These are phyloP conservation scores for Pomacea canaliculata DNA, from an alignment of 2,888 invertebrate genomes.

Conservation along the genomic window DNA sequence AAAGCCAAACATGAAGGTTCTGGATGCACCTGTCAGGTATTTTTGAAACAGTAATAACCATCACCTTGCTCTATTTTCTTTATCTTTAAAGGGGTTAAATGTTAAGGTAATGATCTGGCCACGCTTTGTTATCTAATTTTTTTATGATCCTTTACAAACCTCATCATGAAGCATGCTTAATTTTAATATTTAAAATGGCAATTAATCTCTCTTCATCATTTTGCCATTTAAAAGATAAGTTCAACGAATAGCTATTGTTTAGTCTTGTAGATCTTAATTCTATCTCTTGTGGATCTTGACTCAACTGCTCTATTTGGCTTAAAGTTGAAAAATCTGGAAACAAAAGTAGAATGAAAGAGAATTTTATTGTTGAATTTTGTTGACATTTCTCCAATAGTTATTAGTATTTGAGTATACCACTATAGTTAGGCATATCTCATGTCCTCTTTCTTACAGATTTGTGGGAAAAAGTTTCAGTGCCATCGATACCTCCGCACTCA, in stretches of 20 bases:
- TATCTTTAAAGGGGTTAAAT: not conserved
- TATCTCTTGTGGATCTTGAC: too few relatives aligned
- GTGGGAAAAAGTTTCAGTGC: constrained; percentile 34
- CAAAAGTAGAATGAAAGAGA: not conserved
- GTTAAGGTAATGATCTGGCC: not conserved
- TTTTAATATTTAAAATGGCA: too few relatives aligned
- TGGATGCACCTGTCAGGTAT: constrained; percentile 6
- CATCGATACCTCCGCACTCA: constrained; percentile 40
- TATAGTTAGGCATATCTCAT: too few relatives aligned
- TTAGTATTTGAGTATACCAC: too few relatives aligned
- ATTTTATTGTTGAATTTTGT: not conserved
- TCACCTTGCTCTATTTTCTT: not conserved
- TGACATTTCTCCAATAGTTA: too few relatives aligned
- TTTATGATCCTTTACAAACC: not conserved
- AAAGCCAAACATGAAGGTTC: not conserved
- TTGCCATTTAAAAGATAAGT: too few relatives aligned
- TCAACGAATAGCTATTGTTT: too few relatives aligned
- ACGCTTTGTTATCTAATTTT: not conserved
- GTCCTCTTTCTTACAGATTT: constrained; percentile 20
- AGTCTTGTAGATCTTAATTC: too few relatives aligned
- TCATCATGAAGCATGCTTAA: too few relatives aligned
- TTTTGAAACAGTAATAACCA: not conserved
- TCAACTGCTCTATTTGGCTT: too few relatives aligned
- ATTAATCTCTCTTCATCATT: too few relatives aligned
- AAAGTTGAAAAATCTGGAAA: too few relatives aligned